Evolutionary conservation across 2,888 invertebrate species (phyloP), one percentile per base, ranked within the genome.

Genomic region (Panzeria rudis): DNA sequence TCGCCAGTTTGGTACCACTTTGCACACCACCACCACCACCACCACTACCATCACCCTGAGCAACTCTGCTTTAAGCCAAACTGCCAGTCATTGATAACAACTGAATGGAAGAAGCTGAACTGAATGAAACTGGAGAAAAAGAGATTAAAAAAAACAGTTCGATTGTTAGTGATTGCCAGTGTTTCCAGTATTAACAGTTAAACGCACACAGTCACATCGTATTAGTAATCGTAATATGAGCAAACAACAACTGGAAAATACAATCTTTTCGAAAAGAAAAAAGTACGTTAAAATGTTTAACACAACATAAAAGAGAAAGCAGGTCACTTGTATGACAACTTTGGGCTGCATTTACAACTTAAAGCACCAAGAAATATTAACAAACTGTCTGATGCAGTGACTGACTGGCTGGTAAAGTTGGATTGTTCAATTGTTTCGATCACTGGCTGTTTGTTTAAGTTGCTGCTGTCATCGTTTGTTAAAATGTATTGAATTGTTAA

Each of bases 321-420:
- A 91, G 91, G 91, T 91, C 91, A 91, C 90, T 90, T 90, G 90
- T 89, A 89, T 90, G 89, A 89, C 90, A 88, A 90, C 84, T 85
- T 85, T 64, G 75, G 81, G 78, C 85, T 56, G 64, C 25, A 71
- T 47, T 72, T 54, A 84, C 71, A 52, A 79, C 29, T 20, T 56
- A 50, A 47, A 47, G 15, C 52, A 25, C 68, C 47, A 32, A 44
- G 44, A 73, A 66, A 20, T 29, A 50, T 8, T n/a, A 61, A 59
- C 50, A 13, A 59, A 77, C 50, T 44, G 41, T 20, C 38, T 61
- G 68, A 38, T n/a, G 35, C 20, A 77, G 13, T 47, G 56, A 61
- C 59, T 50, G 56, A 61, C 59, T 50, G 35, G 64, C 15, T 41
- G 66, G 23, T 23, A 9, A 44, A 52, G 23, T 23, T 44, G 29